These are phyloP conservation scores for Rhinophrynus dorsalis DNA, from an alignment of 2,797 vertebrate species.

Conservation along the genomic window DNA sequence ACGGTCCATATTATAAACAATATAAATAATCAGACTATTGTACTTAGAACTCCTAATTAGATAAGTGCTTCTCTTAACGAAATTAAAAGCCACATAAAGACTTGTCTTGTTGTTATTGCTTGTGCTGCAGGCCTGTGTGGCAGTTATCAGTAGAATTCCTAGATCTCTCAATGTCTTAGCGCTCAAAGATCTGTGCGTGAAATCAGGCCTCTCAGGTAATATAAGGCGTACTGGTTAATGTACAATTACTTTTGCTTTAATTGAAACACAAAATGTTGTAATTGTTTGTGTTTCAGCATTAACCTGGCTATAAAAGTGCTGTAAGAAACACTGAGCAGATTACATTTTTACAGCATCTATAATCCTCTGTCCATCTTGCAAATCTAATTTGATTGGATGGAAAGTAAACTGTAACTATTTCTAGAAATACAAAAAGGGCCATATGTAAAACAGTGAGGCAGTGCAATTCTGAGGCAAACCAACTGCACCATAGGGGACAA, in stretches of 20 bases:
- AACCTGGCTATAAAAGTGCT: not conserved
- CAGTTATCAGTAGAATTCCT: too few species aligned
- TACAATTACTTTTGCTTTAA: slow-evolving; percentile 3
- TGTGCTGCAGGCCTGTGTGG: not conserved
- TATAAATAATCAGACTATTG: too few species aligned
- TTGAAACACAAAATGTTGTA: not conserved
- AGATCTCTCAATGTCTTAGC: too few species aligned
- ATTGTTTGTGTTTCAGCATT: slow-evolving; percentile 15
- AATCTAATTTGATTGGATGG: slow-evolving; percentile 32
- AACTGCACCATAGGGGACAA: too few species aligned
- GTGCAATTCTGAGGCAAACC: too few species aligned
- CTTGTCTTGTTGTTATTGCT: too few species aligned
- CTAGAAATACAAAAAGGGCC: slow-evolving; percentile 25
- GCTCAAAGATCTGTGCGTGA: not conserved
- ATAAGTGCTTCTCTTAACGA: too few species aligned
- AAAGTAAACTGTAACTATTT: slow-evolving; percentile 31
- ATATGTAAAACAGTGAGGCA: too few species aligned
- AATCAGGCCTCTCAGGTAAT: not conserved
- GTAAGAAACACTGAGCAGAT: slow-evolving; percentile 18
- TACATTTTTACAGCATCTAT: slow-evolving; percentile 19
- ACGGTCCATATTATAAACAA: too few species aligned
- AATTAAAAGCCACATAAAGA: too few species aligned
- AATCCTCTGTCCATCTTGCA: slow-evolving; percentile 19
- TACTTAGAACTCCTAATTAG: too few species aligned
- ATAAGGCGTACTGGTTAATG: slow-evolving; percentile 2